Evolutionary conservation across 2,888 invertebrate genomes (phyloP).

Genomic region (Neoscelio sp.): DNA sequence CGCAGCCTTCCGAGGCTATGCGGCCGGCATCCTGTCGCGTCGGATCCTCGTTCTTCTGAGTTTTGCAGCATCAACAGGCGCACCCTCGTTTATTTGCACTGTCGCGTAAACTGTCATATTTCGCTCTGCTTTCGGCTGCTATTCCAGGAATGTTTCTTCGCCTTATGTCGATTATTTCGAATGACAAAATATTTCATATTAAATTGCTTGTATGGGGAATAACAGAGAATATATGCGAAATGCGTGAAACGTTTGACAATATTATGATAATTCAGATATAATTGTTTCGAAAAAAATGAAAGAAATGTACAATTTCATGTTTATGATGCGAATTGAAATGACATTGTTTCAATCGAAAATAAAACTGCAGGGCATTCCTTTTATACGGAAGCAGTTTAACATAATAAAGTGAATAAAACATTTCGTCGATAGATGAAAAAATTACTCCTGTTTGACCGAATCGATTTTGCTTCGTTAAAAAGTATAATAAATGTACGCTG

Average conservation of each 20-base stretch:
- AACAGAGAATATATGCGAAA: slow-evolving; percentile 29
- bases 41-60: slow-evolving; percentile 56
- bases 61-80: slow-evolving; percentile 50
- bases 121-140: slow-evolving; percentile 46
- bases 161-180: slow-evolving; percentile 60
- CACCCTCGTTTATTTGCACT: slow-evolving; percentile 59
- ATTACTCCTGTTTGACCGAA: slow-evolving; percentile 30
- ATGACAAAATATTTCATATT: slow-evolving; percentile 58
- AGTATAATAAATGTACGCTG: slow-evolving; percentile 44
- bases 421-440: slow-evolving; percentile 23
- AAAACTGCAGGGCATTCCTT: not conserved
- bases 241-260: slow-evolving; percentile 45
- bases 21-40: slow-evolving; percentile 50
- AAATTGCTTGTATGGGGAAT: slow-evolving; percentile 48
- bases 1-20: slow-evolving; percentile 36
- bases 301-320: no score
- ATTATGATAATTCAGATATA: slow-evolving; percentile 44
- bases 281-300: slow-evolving; percentile 15
- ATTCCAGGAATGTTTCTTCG: slow-evolving; percentile 48
- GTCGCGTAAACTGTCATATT: slow-evolving; percentile 65
- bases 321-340: no score
- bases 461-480: slow-evolving; percentile 46
- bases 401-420: slow-evolving; percentile 33
- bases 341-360: slow-evolving; percentile 2
- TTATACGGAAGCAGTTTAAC: slow-evolving; percentile 2